phyloP scores from a whole-genome alignment of 1,140 invertebrate species.

The Triops cancriformis region DNA sequence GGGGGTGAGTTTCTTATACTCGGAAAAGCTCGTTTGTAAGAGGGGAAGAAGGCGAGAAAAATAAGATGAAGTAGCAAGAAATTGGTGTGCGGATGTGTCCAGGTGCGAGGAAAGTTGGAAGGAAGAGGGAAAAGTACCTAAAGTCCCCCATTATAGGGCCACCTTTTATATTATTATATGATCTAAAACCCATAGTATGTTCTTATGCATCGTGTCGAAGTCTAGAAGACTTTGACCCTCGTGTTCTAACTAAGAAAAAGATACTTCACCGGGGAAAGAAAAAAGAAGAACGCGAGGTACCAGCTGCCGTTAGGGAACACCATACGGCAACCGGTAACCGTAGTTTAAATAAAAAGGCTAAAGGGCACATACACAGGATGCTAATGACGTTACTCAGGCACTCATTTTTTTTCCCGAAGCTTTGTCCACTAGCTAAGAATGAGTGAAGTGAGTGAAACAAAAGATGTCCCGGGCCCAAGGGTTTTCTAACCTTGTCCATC shows the following conservation, averaged over 20 bases:
- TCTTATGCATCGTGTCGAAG: neutral
- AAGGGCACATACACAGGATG: constrained; percentile 4
- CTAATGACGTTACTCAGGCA: neutral
- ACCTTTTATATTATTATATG: neutral
- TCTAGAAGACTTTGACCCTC: neutral
- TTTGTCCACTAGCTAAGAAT: neutral
- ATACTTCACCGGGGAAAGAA: neutral
- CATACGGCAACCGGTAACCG: neutral
- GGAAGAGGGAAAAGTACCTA: no score
- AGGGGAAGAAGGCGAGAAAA: neutral
- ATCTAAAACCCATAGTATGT: neutral
- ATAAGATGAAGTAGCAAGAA: constrained; percentile 11
- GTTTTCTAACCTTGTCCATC: constrained; percentile 6
- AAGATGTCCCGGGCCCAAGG: neutral
- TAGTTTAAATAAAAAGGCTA: neutral
- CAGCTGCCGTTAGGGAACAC: constrained; percentile 12
- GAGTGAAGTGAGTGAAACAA: neutral
- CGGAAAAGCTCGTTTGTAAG: neutral
- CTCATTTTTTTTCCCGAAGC: neutral
- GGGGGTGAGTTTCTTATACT: neutral
- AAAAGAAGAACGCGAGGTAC: neutral
- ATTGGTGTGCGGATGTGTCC: neutral
- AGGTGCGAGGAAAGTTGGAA: neutral
- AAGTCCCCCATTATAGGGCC: neutral
- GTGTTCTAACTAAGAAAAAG: neutral